Evolutionary conservation across 53 echinoderm and acorn worm species (phyloP), one percentile per base, ranked within the genome.

Genomic region (Temnopleurus reevesii): DNA sequence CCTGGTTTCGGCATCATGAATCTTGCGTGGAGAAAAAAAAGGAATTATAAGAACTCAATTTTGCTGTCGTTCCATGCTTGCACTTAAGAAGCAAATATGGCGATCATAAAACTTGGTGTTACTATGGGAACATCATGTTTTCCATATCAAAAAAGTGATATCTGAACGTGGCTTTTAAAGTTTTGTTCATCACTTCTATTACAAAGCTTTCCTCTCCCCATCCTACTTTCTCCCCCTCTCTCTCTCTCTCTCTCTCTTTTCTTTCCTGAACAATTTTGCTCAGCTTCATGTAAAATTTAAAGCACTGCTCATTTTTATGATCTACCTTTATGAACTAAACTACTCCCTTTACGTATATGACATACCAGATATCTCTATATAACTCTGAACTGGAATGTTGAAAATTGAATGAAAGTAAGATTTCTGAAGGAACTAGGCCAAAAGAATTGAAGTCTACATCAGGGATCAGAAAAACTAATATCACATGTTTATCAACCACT

Each of bases 51-150:
- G n/a, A n/a, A n/a, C n/a, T n/a, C n/a, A 49, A 71, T n/a, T 64
- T 64, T 64, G 71, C 10, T 66, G 36, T 66, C 41, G 38, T 6
- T 71, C 35, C 30, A 21, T 71, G 71, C 71, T 36, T 41, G 71
- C 71, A 71, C 71, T 71, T 71, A 71, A 71, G 71, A 21, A 71
- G 71, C 10, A 71, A 41, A 71, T 71, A 71, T 41, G 71, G 71
- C 41, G 36, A 43, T 71, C 71, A 71, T 71, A 71, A 41, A 71
- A 71, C 38, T 41, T 71, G 38, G n/a, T 41, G 71, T 71, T 71
- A n/a, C 71, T 41, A 71, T 71, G 41, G 71, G 19, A 36, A 71
- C 71, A 71, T 7, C 71, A 71, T 71, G 43, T 41, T 71, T 71
- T 38, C 71, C 17, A 34, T 34, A 34, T 64, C n/a, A 41, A 23